Evolutionary conservation across 1,140 invertebrate species (phyloP).

Genomic region (Reticulitermes speratus): DNA sequence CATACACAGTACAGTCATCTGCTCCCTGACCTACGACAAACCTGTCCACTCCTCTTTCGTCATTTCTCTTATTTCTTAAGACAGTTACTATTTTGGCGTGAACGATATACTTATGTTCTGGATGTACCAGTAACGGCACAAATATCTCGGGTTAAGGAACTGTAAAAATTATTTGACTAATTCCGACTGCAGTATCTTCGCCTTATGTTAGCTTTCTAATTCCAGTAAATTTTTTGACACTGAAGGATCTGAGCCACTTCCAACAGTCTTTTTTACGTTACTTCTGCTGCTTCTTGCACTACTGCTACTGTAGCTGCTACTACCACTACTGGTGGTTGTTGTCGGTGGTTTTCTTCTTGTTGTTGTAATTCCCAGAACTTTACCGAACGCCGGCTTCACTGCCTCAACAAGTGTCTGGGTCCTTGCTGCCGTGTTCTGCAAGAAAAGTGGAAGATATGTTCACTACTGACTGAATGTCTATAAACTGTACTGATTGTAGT

Average conservation of each 20-base stretch:
- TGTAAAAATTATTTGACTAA: neutral
- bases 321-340: neutral
- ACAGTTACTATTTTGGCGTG: too few relatives aligned
- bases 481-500: too few relatives aligned
- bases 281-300: neutral
- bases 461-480: too few relatives aligned
- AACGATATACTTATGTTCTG: too few relatives aligned
- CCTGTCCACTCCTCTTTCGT: too few relatives aligned
- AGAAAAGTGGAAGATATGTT: too few relatives aligned
- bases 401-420: conserved; percentile 27
- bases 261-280: neutral
- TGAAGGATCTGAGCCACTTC: neutral
- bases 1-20: too few relatives aligned
- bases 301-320: neutral
- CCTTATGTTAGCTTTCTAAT: neutral
- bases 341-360: neutral
- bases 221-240: neutral
- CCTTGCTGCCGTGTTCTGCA: conserved; percentile 34
- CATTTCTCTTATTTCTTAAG: too few relatives aligned
- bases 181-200: neutral
- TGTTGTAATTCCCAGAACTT: conserved; percentile 16
- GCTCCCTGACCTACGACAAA: too few relatives aligned
- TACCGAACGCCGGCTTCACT: conserved; percentile 33
- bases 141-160: neutral
- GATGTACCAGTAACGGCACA: neutral